Evolutionary conservation across 2,113 vertebrate genomes (phyloP), one percentile per base, ranked within the genome.

Genomic region (Plecotus auritus): DNA sequence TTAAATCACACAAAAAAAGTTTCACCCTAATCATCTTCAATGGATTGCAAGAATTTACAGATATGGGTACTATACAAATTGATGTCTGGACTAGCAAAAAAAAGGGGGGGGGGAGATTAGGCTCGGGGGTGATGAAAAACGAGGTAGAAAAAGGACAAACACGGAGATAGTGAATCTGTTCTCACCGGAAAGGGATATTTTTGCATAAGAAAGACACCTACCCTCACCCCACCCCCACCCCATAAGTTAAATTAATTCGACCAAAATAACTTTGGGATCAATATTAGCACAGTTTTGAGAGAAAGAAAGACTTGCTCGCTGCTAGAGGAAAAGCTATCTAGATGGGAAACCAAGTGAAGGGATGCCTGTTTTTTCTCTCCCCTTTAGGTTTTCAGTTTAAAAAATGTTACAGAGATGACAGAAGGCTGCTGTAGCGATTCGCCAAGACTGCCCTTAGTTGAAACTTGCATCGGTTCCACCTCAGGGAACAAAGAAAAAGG

Each of bases 201-300:
- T 98, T 93, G 95, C 97, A 98, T 98, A 98, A 98, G 97, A 97
- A 96, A 97, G 91, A 97, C 94, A 91, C 88, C 88, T 96, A 97
- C 88, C 88, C 90, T 93, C 91, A 90, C 47, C 86, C 97, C 74
- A 77, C 95, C 95, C 95, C 92, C 85, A 95, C 72, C 93, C 88
- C 95, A 67, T 88, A 96, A 97, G 88, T 96, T 96, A 97, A 97
- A 49, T 96, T 96, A 96, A 88, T 94, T 91, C 7, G 22, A 91
- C 86, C 92, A 94, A 95, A 97, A 96, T 94, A 97, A 97, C 97
- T 98, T 97, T 97, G 97, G 97, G 94, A 97, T 97, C 94, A 77
- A 73, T 94, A 70, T 93, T 86, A 95, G 93, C 88, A 88, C 90
- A 87, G 80, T 90, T 95, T 92, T 22, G 0, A 89, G 45, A 93